A percentile compares a stretch with the other conserved stretches of the same genome.
phyloP scores from a whole-genome alignment of 2,113 vertebrate genomes.

The Montifringilla adamsi region DNA sequence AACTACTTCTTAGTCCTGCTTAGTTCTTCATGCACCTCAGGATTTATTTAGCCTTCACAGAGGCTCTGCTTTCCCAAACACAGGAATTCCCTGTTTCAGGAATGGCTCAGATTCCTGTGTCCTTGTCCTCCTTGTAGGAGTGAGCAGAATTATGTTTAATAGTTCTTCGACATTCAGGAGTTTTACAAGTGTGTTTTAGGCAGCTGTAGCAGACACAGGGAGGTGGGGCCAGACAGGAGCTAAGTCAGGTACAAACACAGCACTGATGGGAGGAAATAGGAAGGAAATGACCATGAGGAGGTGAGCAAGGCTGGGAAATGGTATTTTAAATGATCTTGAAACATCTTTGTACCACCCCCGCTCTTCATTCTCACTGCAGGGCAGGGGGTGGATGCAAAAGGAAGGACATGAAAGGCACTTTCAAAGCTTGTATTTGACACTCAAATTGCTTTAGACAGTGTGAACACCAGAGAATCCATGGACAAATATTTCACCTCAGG shows the following conservation, averaged over 20 bases:
- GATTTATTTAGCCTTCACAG: neutral
- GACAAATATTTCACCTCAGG: neutral
- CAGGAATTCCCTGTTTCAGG: neutral
- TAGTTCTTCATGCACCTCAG: neutral
- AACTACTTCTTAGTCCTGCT: neutral
- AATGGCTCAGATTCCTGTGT: neutral
- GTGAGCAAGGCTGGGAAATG: rapidly evolving
- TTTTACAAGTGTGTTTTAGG: neutral
- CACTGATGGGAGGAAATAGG: neutral
- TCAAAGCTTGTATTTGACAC: neutral
- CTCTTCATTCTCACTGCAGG: neutral
- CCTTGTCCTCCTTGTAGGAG: neutral
- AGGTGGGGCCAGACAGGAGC: neutral
- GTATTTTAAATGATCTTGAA: neutral
- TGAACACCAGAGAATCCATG: neutral
- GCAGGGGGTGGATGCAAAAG: neutral
- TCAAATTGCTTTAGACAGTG: neutral
- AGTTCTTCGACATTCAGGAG: neutral
- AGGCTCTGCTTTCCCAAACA: neutral
- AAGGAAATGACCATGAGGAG: neutral
- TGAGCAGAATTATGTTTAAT: neutral
- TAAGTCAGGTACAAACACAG: neutral
- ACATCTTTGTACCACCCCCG: neutral
- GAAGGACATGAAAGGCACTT: neutral
- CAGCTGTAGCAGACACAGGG: neutral